Evolutionary conservation across 2,888 invertebrate genomes (phyloP).

Genomic region (Plagiodera versicolora): DNA sequence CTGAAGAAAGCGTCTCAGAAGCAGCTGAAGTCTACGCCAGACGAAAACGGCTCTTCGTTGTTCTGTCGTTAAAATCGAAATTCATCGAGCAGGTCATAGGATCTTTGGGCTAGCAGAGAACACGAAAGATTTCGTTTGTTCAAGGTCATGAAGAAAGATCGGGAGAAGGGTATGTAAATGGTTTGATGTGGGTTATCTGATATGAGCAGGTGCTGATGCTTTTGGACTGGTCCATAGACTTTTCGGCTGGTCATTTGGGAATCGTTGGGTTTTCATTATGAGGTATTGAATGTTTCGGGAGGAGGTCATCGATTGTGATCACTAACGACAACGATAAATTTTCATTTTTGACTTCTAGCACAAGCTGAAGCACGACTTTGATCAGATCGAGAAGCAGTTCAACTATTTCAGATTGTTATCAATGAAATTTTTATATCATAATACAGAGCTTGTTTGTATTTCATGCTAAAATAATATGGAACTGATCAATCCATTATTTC

Average conservation of each 20-base stretch:
- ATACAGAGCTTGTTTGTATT: too few relatives aligned
- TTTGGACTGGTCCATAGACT: not conserved
- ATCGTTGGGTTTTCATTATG: not conserved
- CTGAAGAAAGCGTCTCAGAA: slow-evolving; percentile 26
- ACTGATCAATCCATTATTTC: too few relatives aligned
- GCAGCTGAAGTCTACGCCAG: slow-evolving; percentile 14
- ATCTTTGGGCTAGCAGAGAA: not conserved
- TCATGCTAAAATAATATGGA: too few relatives aligned
- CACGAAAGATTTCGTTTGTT: not conserved
- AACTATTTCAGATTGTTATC: too few relatives aligned
- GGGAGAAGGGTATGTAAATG: slow-evolving; percentile 10
- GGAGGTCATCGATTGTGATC: too few relatives aligned
- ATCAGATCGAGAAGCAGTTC: too few relatives aligned
- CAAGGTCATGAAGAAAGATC: slow-evolving; percentile 10
- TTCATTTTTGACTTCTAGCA: too few relatives aligned
- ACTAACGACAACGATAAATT: too few relatives aligned
- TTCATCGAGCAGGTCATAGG: not conserved
- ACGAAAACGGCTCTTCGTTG: not conserved
- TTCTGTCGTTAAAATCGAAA: not conserved
- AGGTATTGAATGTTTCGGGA: not conserved
- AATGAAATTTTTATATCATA: too few relatives aligned
- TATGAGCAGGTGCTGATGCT: slow-evolving; percentile 15
- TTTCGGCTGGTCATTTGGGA: not conserved
- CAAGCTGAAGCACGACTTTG: too few relatives aligned
- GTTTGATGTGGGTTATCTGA: slow-evolving; percentile 6